Evolutionary conservation across 2,888 invertebrate genomes (phyloP).

Genomic region (Norana najaformis): DNA sequence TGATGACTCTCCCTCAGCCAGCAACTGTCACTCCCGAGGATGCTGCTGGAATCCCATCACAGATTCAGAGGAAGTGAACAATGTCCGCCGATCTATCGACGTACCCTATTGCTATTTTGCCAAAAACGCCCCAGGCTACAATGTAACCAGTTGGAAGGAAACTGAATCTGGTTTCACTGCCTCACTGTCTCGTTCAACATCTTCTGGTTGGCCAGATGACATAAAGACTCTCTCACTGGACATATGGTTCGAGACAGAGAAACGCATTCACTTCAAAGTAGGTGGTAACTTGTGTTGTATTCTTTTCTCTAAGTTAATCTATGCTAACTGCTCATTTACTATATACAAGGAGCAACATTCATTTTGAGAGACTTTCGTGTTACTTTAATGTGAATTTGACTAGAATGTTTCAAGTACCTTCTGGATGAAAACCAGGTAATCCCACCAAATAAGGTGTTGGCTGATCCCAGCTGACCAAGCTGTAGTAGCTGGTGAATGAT

Average conservation of each 20-base stretch:
- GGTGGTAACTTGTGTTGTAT: neutral
- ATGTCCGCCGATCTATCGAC: slow-evolving; percentile 16
- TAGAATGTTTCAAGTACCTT: too few relatives aligned
- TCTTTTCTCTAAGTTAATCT: neutral
- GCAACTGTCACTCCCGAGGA: slow-evolving; percentile 39
- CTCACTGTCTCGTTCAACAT: slow-evolving; percentile 27
- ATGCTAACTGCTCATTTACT: neutral
- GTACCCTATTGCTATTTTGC: slow-evolving; percentile 46
- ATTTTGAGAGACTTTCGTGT: too few relatives aligned
- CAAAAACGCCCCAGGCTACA: slow-evolving; percentile 41
- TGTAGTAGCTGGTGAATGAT: neutral
- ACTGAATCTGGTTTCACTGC: slow-evolving; percentile 41
- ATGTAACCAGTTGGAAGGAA: slow-evolving; percentile 28
- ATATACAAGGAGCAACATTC: neutral
- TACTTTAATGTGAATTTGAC: too few relatives aligned
- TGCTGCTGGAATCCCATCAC: slow-evolving; percentile 43
- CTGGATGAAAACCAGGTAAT: too few relatives aligned
- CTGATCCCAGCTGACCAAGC: neutral
- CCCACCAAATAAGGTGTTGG: neutral
- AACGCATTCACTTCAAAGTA: slow-evolving; percentile 46
- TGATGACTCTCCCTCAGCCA: slow-evolving; percentile 26
- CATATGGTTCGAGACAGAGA: slow-evolving; percentile 42
- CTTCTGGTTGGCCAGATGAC: slow-evolving; percentile 45
- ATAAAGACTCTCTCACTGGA: slow-evolving; percentile 41
- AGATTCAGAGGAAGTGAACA: neutral